phyloP scores from a whole-genome alignment of 2,797 vertebrate genomes.

The Graptemys geographica region DNA sequence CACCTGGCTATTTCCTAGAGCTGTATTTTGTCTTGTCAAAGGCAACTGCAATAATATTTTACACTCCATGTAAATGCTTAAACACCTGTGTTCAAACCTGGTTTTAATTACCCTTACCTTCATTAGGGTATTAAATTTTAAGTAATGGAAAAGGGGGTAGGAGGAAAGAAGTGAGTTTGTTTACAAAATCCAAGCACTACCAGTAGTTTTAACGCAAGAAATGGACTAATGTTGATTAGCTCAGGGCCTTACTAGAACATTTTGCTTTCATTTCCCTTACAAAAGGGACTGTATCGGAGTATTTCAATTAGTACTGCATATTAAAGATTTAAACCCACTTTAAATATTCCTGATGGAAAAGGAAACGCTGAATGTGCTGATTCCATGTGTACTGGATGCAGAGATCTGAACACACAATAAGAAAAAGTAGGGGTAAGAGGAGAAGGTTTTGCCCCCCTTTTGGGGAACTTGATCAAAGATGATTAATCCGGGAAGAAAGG shows the following conservation, averaged over 20 bases:
- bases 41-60: background rate
- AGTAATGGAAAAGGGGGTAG: background rate
- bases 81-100: slow-evolving; percentile 15
- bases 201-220: slow-evolving; percentile 58
- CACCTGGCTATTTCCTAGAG: background rate
- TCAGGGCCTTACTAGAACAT: slow-evolving; percentile 70
- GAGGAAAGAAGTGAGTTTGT: slow-evolving; percentile 39
- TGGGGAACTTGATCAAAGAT: slow-evolving; percentile 77
- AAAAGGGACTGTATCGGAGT: slow-evolving; percentile 69
- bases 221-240: slow-evolving; percentile 72
- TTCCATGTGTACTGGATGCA: slow-evolving; percentile 67
- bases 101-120: slow-evolving; percentile 39
- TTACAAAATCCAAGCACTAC: slow-evolving; percentile 57
- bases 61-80: slow-evolving; percentile 17
- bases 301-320: slow-evolving; percentile 77
- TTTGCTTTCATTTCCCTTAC: slow-evolving; percentile 74
- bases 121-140: slow-evolving; percentile 36
- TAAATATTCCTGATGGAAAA: slow-evolving; percentile 76
- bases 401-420: slow-evolving; percentile 58
- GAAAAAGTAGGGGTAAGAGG: slow-evolving; percentile 64
- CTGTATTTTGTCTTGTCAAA: slow-evolving; percentile 1
- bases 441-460: slow-evolving; percentile 68
- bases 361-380: slow-evolving; percentile 74
- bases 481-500: slow-evolving; percentile 78
- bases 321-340: slow-evolving; percentile 80